Evolutionary conservation across 2,797 vertebrate species (phyloP).

Genomic region (Phrynocephalus forsythii): DNA sequence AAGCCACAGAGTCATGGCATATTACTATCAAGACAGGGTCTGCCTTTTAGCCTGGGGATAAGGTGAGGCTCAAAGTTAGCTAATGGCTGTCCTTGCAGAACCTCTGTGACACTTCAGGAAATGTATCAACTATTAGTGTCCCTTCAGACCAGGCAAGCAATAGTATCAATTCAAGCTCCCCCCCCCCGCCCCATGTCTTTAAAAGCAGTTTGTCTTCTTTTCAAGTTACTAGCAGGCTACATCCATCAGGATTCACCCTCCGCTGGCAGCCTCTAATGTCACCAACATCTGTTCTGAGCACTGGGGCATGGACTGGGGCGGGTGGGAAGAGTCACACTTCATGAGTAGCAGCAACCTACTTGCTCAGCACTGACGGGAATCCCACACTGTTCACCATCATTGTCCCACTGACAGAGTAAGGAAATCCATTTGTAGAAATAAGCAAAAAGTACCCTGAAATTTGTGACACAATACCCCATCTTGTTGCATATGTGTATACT

Average conservation of each 20-base stretch:
- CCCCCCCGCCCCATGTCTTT: accelerated
- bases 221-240: neutral
- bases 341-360: neutral
- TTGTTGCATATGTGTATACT: neutral
- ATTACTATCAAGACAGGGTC: neutral
- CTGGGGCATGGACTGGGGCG: no score
- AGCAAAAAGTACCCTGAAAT: neutral
- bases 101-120: neutral
- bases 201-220: neutral
- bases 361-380: no score
- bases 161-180: neutral
- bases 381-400: neutral
- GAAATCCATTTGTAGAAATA: neutral
- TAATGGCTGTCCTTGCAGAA: neutral
- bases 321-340: neutral
- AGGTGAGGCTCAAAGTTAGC: neutral
- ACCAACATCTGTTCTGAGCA: no score
- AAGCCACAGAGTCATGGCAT: neutral
- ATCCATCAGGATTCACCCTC: neutral
- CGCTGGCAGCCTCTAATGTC: neutral
- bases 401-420: neutral
- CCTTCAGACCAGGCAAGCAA: neutral
- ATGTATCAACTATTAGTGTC: neutral
- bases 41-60: neutral
- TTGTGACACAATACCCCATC: neutral